phyloP scores from a whole-genome alignment of 2,113 vertebrate genomes.

The Pelecanus crispus region DNA sequence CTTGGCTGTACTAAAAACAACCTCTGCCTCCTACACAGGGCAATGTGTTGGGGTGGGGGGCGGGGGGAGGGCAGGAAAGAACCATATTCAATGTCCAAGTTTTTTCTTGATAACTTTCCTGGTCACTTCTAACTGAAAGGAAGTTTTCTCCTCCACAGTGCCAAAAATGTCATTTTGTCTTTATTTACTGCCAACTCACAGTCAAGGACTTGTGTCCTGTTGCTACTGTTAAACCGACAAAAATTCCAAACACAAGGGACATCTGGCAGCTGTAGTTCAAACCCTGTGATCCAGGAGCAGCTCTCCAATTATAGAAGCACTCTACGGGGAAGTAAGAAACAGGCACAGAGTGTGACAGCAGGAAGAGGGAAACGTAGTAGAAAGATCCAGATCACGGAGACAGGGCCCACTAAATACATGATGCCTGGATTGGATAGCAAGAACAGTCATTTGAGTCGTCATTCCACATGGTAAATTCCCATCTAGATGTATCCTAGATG shows the following conservation, averaged over 20 bases:
- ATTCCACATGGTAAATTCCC: not conserved
- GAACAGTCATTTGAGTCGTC: not conserved
- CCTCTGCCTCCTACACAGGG: not conserved
- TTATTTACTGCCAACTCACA: slow-evolving; percentile 6
- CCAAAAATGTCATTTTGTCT: not conserved
- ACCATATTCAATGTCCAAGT: not conserved
- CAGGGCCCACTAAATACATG: not conserved
- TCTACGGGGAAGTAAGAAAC: not conserved
- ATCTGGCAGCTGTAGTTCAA: not conserved
- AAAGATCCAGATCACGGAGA: not conserved
- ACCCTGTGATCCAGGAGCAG: not conserved
- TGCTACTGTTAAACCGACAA: not conserved
- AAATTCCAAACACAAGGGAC: slow-evolving; percentile 10
- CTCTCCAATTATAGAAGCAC: not conserved
- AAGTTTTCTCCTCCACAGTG: not conserved
- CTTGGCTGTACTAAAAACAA: not conserved
- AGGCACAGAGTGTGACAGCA: not conserved
- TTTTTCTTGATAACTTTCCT: not conserved
- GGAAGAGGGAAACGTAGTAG: not conserved
- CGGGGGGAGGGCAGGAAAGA: not conserved
- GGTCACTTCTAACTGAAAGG: not conserved
- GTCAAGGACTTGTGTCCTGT: slow-evolving; percentile 34
- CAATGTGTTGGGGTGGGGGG: not conserved
- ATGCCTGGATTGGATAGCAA: not conserved
- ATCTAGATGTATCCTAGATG: rapidly evolving